Evolutionary conservation across 1,140 invertebrate genomes (phyloP), one percentile per base, ranked within the genome.

Genomic region (Campoletis sonorensis): DNA sequence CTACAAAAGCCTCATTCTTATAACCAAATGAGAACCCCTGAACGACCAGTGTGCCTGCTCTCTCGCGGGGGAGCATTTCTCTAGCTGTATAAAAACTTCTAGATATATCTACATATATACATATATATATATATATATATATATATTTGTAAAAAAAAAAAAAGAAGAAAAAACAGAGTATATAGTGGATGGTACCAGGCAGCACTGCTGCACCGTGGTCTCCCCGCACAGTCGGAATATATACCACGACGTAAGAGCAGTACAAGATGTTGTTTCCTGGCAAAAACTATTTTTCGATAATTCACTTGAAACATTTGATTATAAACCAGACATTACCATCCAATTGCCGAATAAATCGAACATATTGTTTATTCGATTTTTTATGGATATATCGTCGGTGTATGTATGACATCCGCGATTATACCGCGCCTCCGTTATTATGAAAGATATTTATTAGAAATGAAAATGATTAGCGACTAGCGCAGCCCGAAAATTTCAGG

Each of bases 1-100:
- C 73, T 26, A 77, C 26, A 23, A 15, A 70, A 16, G 27, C 67
- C 30, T 33, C 30, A 70, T 70, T 70, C 67, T 70, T 33, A 70
- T 33, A 70, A 70, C 67, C 67, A 70, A 70, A 70, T 61, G 27
- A 27, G 73, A 26, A 75, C 49, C 72, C 72, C 72, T 75, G 40
- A 75, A 70, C 67, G 30, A 70, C 26, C 67, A n/a, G 30, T 30
- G 67, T 33, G 67, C 67, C 33, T 33, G 30, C 67, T 33, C n/a
- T 33, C n/a, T 70, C 30, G 67, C 13, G 30, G 30, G 67, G 26
- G 67, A 21, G 67, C 33, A 30, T 33, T 70, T 70, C 67, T 70
- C 30, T 33, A 70, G 67, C 27, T 33, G 27, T 33, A 23, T 18
- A 18, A 33, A 33, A 33, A 70, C 1, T 70, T n/a, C 8, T n/a